Conservation (phyloP, 2,888 invertebrate species). For the Operophtera brumata region DNA sequence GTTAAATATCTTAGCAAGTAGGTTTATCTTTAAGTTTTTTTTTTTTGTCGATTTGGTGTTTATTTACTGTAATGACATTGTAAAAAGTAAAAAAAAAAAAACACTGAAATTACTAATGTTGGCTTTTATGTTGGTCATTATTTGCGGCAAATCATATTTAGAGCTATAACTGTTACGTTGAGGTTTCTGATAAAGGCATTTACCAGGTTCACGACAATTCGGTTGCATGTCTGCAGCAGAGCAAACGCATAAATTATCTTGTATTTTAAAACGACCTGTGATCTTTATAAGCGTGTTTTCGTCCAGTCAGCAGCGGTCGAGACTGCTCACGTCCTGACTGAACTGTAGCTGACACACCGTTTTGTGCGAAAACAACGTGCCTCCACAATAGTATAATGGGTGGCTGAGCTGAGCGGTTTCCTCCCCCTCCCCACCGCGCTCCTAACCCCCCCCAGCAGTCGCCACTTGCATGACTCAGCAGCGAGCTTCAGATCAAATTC, state of each 20-base stretch:
- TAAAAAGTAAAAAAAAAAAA: no score
- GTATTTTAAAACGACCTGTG: slow-evolving; percentile 45
- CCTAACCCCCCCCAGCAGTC: slow-evolving; percentile 37
- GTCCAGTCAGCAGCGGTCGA: slow-evolving; percentile 40
- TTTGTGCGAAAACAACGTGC: slow-evolving; percentile 73
- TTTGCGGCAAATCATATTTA: no score
- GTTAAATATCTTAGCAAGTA: no score
- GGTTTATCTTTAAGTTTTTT: no score
- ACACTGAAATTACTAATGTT: no score
- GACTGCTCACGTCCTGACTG: slow-evolving; percentile 42
- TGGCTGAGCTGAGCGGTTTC: slow-evolving; percentile 67
- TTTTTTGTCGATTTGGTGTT: no score
- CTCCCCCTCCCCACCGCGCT: slow-evolving; percentile 41
- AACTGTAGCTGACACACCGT: slow-evolving; percentile 66
- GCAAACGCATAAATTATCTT: slow-evolving; percentile 52
- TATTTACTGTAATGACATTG: no score
- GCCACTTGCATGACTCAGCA: slow-evolving; percentile 73
- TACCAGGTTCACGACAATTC: slow-evolving; percentile 4
- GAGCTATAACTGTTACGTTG: no score
- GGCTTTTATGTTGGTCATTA: no score
- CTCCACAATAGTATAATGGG: slow-evolving; percentile 73
- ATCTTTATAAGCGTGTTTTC: no score
- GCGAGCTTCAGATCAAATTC: slow-evolving; percentile 71
- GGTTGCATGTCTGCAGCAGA: slow-evolving; percentile 23
- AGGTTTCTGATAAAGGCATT: neutral